Evolutionary conservation across 1,140 invertebrate genomes (phyloP).

Genomic region (Drosophila repletoides): DNA sequence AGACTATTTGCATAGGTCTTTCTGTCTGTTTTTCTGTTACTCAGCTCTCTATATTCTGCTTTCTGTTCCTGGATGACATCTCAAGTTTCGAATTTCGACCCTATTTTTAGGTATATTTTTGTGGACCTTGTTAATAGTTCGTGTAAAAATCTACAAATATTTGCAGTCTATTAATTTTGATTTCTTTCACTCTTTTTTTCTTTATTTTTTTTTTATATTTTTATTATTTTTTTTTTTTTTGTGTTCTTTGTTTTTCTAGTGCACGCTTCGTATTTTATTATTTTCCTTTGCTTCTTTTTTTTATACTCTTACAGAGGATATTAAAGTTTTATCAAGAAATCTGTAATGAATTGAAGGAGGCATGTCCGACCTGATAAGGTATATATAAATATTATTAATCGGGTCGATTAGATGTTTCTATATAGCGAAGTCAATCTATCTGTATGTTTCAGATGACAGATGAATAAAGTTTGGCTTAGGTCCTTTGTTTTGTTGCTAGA

Average conservation of each 20-base stretch:
- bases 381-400: too few species aligned
- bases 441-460: too few species aligned
- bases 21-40: neutral
- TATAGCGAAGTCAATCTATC: too few species aligned
- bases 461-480: too few species aligned
- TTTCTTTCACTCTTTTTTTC: constrained; percentile 43
- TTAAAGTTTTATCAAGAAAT: too few species aligned
- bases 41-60: neutral
- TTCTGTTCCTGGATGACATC: constrained; percentile 37
- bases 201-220: constrained; percentile 24
- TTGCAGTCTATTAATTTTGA: constrained; percentile 80
- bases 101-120: constrained; percentile 41
- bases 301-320: too few species aligned
- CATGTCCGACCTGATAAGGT: too few species aligned
- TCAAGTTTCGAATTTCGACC: constrained; percentile 46
- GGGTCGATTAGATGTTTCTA: too few species aligned
- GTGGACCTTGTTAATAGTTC: constrained; percentile 71
- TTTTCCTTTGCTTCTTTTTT: constrained; percentile 20
- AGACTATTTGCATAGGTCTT: constrained; percentile 60
- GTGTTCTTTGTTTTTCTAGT: constrained; percentile 65
- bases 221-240: constrained; percentile 32
- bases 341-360: too few species aligned
- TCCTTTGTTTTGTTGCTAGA: constrained; percentile 46
- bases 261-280: constrained; percentile 63
- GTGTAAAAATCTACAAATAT: constrained; percentile 82